Evolutionary conservation across 2,113 vertebrate genomes (phyloP), one percentile per base, ranked within the genome.

Genomic region (Morone saxatilis): DNA sequence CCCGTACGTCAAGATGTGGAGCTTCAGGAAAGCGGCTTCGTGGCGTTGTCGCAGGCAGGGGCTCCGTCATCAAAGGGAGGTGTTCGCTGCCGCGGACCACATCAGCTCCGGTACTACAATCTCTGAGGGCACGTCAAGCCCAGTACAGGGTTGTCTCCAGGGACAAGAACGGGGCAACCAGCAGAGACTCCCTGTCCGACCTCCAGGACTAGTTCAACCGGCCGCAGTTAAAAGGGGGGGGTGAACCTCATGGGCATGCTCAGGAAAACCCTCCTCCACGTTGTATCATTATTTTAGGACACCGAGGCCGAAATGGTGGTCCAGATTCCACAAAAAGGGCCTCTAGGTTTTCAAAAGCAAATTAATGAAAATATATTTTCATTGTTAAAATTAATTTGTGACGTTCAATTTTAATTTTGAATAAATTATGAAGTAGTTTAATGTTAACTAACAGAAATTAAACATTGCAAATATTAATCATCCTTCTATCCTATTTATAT

Each of bases 11-110:
- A 91, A 86, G 47, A 95, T 95, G 43, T 41, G 93, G 40, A 89
- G 96, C 5, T 94, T 88, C 7, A 82, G 92, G 68, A 93, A 94
- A n/a, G n/a, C 0, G 94, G 97, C 36, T 96, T 97, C 5, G 86
- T 95, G 31, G 96, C 95, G 1, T 25, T 95, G 59, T 93, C 93
- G 0, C 90, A 89, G 85, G 85, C 89, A 88, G 0, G 0, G 96
- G 95, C 6, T 89, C 85, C 5, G 67, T 94, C 54, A 91, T 96
- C 61, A 76, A 48, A 0, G n/a, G n/a, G 94, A 97, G 81, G 79
- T 62, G 6, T 97, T 74, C 93, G 36, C 47, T 95, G 95, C 73
- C 95, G n/a, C 96, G 0, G 76, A 89, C 0, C 65, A 68, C 1
- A 25, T 92, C 48, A 19, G 60, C n/a, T 9, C 74, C 89, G 0